phyloP scores from a whole-genome alignment of 1,140 invertebrate genomes.

The Mamestra configurata region DNA sequence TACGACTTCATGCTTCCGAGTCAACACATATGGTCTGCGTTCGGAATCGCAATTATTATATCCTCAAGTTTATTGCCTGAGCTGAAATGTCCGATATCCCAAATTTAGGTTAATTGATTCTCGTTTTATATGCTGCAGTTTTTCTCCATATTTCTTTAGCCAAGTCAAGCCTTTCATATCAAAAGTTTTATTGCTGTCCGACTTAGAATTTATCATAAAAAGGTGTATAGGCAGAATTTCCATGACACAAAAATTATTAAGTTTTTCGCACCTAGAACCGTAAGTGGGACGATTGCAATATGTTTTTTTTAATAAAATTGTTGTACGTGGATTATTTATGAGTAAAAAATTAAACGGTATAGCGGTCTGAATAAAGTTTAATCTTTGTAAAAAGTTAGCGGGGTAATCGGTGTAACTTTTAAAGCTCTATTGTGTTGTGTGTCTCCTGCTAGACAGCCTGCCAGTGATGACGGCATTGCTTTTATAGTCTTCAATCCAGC shows the following conservation, averaged over 20 bases:
- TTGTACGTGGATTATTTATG: constrained; percentile 10
- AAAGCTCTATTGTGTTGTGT: not conserved
- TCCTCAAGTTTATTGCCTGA: not conserved
- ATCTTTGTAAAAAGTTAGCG: constrained; percentile 19
- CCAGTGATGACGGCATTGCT: not conserved
- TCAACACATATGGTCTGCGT: not conserved
- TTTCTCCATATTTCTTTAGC: not conserved
- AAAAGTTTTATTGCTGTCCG: not conserved
- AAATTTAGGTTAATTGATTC: not conserved
- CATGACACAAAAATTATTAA: constrained; percentile 13
- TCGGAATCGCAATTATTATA: not conserved
- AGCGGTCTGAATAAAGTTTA: constrained; percentile 13
- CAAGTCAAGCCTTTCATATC: not conserved
- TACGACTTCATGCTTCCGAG: not conserved
- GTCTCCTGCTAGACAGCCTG: not conserved
- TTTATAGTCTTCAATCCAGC: not conserved
- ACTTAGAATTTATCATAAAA: not conserved
- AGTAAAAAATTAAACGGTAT: constrained; percentile 21
- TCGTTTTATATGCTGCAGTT: not conserved
- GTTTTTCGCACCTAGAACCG: not conserved
- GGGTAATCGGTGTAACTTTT: not conserved
- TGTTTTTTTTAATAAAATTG: constrained; percentile 21
- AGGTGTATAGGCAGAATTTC: not conserved
- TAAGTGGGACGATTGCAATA: constrained; percentile 13
- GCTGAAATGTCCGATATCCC: not conserved